Evolutionary conservation across 2,797 vertebrate species (phyloP).

Genomic region (Lateolabrax maculatus): DNA sequence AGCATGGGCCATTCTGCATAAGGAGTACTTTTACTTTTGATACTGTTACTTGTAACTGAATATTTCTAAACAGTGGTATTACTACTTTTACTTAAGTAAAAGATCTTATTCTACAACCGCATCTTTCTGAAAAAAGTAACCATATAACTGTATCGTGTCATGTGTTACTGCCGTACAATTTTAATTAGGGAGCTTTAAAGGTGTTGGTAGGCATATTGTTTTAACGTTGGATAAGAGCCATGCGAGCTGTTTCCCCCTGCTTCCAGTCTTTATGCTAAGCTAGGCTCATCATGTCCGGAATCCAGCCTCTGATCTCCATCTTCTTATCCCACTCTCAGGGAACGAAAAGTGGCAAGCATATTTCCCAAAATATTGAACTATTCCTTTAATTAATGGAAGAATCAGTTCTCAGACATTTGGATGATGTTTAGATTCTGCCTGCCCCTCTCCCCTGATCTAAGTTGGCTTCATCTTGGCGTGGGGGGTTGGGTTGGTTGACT

Average conservation of each 20-base stretch:
- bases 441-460: not conserved
- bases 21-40: not conserved
- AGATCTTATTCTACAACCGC: not conserved
- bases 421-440: not conserved
- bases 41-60: not conserved
- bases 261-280: not conserved
- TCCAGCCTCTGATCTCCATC: not conserved
- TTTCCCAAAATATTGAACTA: not conserved
- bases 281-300: not conserved
- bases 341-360: too few species aligned
- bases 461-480: not conserved
- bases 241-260: not conserved
- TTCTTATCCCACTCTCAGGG: not conserved
- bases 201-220: not conserved
- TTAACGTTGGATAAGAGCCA: not conserved
- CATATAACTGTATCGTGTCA: not conserved
- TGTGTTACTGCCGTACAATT: not conserved
- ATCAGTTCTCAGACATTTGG: not conserved
- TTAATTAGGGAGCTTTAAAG: not conserved
- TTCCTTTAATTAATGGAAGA: conserved; percentile 7
- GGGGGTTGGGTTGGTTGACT: conserved; percentile 29
- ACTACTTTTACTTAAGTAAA: not conserved
- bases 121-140: not conserved
- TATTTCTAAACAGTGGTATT: not conserved
- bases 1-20: too few species aligned